These are phyloP conservation scores for Adelphocoris suturalis DNA, from an alignment of 2,888 invertebrate genomes.

Conservation along the genomic window DNA sequence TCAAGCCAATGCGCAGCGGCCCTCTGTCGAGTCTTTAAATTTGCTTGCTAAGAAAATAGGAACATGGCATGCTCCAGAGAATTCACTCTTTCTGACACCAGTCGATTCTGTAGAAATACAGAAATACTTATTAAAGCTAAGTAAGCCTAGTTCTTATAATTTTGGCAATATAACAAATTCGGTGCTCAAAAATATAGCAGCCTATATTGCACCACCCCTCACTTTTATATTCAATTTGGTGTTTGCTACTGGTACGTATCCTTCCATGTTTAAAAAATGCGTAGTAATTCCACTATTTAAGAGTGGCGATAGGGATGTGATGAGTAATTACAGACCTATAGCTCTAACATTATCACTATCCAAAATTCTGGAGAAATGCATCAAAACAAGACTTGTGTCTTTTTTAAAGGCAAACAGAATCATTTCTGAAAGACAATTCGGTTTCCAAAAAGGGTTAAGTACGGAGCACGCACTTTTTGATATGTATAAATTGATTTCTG, in stretches of 20 bases:
- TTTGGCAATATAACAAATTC: slow-evolving; percentile 23
- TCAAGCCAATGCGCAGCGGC: neutral
- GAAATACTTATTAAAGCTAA: neutral
- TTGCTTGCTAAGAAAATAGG: neutral
- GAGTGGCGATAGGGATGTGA: too few relatives aligned
- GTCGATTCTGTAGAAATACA: neutral
- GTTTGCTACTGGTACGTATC: neutral
- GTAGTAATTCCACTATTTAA: neutral
- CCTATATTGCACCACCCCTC: slow-evolving; percentile 29
- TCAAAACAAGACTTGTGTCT: too few relatives aligned
- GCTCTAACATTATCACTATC: too few relatives aligned
- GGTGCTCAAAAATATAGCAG: slow-evolving; percentile 5
- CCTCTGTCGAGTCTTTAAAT: neutral
- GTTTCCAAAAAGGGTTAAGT: too few relatives aligned
- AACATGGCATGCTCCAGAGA: neutral
- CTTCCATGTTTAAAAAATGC: neutral
- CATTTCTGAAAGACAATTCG: too few relatives aligned
- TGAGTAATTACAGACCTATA: too few relatives aligned
- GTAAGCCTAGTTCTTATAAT: neutral
- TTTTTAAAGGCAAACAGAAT: too few relatives aligned
- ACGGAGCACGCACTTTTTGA: too few relatives aligned
- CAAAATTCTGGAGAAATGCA: too few relatives aligned
- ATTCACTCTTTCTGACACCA: neutral
- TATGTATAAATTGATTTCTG: too few relatives aligned
- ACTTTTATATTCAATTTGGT: neutral